Evolutionary conservation across 2,113 vertebrate species (phyloP).

Genomic region (Sinocyclocheilus maitianheensis): DNA sequence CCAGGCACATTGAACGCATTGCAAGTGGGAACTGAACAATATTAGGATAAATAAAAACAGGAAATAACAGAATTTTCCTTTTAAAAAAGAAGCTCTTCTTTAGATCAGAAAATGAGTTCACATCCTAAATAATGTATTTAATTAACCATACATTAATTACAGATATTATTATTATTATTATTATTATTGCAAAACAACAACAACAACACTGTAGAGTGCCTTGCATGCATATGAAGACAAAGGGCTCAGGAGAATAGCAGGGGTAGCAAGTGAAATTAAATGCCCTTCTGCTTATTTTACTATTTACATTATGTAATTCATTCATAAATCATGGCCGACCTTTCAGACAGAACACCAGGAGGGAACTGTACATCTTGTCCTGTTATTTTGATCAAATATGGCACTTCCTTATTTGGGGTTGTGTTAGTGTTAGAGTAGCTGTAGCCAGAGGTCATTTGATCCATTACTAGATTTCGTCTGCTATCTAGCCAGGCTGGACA

Average conservation of each 20-base stretch:
- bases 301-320: constrained; percentile 38
- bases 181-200: background rate
- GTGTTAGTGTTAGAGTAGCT: constrained; percentile 50
- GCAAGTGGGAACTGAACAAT: background rate
- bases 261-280: constrained; percentile 33
- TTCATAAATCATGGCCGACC: constrained; percentile 43
- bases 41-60: background rate
- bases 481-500: constrained; percentile 46
- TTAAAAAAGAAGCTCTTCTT: background rate
- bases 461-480: constrained; percentile 57
- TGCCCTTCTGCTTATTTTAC: constrained; percentile 25
- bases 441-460: constrained; percentile 57
- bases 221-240: background rate
- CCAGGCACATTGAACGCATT: background rate
- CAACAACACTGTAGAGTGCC: background rate
- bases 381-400: constrained; percentile 47
- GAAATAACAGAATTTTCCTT: background rate
- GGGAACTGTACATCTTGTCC: constrained; percentile 12
- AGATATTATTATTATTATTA: background rate
- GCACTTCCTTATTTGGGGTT: constrained; percentile 47
- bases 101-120: background rate
- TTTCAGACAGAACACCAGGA: constrained; percentile 29
- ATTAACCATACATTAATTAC: no score
- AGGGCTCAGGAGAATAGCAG: background rate
- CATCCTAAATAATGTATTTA: background rate